A percentile compares a stretch with the other conserved stretches of the same genome.
Evolutionary conservation across 64 coral and sea anemone species (phyloP).

Genomic region (Dendronephthya gigantea): DNA sequence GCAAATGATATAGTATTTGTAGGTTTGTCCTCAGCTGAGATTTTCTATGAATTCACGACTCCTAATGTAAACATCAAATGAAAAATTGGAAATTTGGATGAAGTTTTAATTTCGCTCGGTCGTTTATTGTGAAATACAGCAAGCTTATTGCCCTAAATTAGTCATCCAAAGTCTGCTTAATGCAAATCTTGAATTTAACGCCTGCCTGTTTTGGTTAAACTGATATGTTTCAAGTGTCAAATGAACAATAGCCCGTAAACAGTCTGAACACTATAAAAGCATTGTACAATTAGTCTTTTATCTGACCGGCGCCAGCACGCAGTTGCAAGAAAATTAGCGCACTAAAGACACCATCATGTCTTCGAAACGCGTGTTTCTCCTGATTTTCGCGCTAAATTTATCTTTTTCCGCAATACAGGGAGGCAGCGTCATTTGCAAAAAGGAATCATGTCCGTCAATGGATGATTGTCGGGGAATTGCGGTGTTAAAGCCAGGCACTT

Average conservation of each 20-base stretch:
- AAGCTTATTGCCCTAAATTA: too few species aligned
- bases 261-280: background rate
- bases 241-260: background rate
- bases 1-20: too few species aligned
- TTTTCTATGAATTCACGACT: background rate
- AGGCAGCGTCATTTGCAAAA: background rate
- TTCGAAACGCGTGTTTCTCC: background rate
- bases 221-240: background rate
- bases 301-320: background rate
- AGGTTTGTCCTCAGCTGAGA: too few species aligned
- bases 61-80: background rate
- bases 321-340: background rate
- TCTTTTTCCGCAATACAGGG: background rate
- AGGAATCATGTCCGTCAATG: background rate
- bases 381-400: background rate
- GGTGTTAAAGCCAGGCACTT: background rate
- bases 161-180: too few species aligned
- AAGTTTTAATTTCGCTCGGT: background rate
- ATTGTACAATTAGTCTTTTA: background rate
- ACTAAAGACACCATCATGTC: background rate
- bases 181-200: too few species aligned
- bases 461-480: background rate
- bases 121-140: background rate
- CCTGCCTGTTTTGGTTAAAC: background rate
- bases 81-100: background rate